phyloP scores from a whole-genome alignment of 2,888 invertebrate genomes.

The Troides aeacus region DNA sequence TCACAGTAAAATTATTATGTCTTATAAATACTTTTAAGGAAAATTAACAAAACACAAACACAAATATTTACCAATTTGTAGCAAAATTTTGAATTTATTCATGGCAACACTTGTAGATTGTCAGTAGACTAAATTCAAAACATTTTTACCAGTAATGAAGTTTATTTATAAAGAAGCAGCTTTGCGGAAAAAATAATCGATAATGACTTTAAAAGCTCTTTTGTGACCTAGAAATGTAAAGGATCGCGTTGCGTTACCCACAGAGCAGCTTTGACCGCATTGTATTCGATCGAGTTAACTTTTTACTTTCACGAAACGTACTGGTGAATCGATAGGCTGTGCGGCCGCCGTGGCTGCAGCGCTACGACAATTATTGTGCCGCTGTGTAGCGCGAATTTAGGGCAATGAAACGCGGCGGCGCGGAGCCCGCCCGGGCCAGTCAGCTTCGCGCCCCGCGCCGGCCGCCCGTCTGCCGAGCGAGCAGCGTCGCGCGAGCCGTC shows the following conservation, averaged over 20 bases:
- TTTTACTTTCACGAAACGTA: constrained; percentile 71
- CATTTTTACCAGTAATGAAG: constrained; percentile 12
- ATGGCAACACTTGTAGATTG: not conserved
- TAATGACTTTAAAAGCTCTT: constrained; percentile 58
- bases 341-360: constrained; percentile 68
- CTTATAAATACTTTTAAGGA: not conserved
- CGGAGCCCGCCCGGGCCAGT: constrained; percentile 51
- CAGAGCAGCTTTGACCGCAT: constrained; percentile 56
- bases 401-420: constrained; percentile 55
- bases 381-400: constrained; percentile 71
- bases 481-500: constrained; percentile 34
- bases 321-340: constrained; percentile 69
- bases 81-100: not conserved
- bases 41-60: too few relatives aligned
- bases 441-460: constrained; percentile 61
- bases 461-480: constrained; percentile 51
- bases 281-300: constrained; percentile 73
- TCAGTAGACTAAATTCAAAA: constrained; percentile 9
- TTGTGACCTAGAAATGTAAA: constrained; percentile 66
- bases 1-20: not conserved
- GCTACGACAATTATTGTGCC: constrained; percentile 69
- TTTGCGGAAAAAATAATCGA: constrained; percentile 51
- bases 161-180: constrained; percentile 33
- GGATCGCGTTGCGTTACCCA: constrained; percentile 60
- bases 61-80: too few relatives aligned